Conservation (phyloP, 2,797 vertebrate genomes). For the Pseudopleuronectes americanus region DNA sequence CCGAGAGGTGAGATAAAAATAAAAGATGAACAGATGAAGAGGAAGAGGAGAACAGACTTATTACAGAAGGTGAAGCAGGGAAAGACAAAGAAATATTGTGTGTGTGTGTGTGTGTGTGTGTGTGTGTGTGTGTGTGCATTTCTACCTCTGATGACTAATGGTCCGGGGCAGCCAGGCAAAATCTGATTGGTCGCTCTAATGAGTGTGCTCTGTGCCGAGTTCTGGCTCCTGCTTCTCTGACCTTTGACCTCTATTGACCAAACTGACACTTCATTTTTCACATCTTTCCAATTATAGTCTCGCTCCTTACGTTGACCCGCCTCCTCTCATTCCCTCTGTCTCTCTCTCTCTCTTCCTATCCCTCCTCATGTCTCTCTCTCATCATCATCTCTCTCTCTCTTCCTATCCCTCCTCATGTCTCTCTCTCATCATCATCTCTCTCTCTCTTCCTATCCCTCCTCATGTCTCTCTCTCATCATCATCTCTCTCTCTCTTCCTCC, state of each 20-base stretch:
- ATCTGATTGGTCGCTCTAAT: constrained; percentile 95
- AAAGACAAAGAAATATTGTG: constrained; percentile 66
- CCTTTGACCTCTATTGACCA: constrained; percentile 98
- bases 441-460: constrained; percentile 1
- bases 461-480: too few species aligned
- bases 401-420: constrained; percentile 19
- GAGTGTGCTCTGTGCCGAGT: constrained; percentile 91
- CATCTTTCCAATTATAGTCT: constrained; percentile 94
- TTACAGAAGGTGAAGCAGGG: constrained; percentile 39
- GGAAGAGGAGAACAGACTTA: constrained; percentile 17
- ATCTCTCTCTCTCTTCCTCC: constrained; percentile 13
- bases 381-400: constrained; percentile 24
- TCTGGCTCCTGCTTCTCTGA: constrained; percentile 90
- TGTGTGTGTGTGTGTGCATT: constrained; percentile 40
- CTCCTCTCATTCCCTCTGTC: constrained; percentile 52
- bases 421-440: not conserved
- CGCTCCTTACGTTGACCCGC: constrained; percentile 85
- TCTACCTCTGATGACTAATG: constrained; percentile 89
- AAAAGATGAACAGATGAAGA: constrained; percentile 33
- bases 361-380: constrained; percentile 18
- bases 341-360: constrained; percentile 12
- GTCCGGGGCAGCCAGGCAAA: constrained; percentile 85
- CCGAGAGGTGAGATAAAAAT: constrained; percentile 42
- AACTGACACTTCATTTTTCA: constrained; percentile 99
- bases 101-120: constrained; percentile 79